Evolutionary conservation across 2,113 vertebrate species (phyloP).

Genomic region (Sorex fumeus): DNA sequence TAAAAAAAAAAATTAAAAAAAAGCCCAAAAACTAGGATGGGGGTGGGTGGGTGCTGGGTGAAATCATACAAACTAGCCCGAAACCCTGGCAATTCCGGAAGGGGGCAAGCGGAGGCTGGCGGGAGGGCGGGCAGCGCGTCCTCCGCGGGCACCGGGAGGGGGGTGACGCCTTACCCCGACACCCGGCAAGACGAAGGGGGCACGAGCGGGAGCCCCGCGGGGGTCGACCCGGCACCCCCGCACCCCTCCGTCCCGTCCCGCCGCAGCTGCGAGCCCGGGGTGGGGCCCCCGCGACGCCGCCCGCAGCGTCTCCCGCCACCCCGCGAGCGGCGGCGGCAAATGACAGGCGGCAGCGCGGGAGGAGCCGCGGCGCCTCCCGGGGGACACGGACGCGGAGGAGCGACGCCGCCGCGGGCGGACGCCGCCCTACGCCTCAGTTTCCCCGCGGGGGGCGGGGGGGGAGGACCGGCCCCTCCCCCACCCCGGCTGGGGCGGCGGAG

Average conservation of each 20-base stretch:
- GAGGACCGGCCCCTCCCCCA: background rate
- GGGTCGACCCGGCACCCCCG: background rate
- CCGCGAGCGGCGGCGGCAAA: background rate
- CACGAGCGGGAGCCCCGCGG: background rate
- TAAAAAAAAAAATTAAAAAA: too few relatives aligned
- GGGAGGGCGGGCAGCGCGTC: too few relatives aligned
- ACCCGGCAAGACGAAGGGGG: too few relatives aligned
- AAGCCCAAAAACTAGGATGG: too few relatives aligned
- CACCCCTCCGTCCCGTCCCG: background rate
- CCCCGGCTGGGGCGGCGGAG: background rate
- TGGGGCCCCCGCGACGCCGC: background rate
- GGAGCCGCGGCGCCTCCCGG: conserved; percentile 30
- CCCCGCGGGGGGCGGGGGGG: background rate
- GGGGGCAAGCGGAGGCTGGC: too few relatives aligned
- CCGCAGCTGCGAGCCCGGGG: background rate
- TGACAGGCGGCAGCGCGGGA: background rate
- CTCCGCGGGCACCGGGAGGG: too few relatives aligned
- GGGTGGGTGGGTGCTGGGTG: too few relatives aligned
- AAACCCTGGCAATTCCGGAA: too few relatives aligned
- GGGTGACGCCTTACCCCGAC: too few relatives aligned
- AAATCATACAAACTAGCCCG: too few relatives aligned
- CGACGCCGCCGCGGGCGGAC: background rate
- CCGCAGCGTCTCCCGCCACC: conserved; percentile 44
- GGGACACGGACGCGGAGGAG: background rate
- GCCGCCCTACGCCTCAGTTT: conserved; percentile 47